Evolutionary conservation across 2,888 invertebrate genomes (phyloP), one percentile per base, ranked within the genome.

Genomic region (Stomorhina lunata): DNA sequence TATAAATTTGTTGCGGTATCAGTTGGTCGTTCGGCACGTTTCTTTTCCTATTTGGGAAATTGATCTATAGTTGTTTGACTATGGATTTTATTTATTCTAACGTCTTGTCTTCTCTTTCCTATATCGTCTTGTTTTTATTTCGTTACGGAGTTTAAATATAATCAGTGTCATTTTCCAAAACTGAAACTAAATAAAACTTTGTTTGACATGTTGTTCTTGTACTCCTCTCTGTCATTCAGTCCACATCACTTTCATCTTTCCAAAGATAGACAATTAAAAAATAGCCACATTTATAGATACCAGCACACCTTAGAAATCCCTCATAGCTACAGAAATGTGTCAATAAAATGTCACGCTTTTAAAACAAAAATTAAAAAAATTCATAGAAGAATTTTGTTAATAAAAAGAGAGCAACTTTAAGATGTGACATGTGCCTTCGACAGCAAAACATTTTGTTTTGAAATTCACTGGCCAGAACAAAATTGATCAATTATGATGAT

Each of bases 61-160:
- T 68, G 53, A 68, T 63, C 61, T 55, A 65, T 65, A 66, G 55
- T 59, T 45, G 25, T 32, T 50, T 15, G 37, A 32, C 20, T 27
- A 37, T 34, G 10, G 2, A 68, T 50, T 50, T 50, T 12, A 50
- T 37, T 25, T 22, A 32, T 32, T 32, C 27, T 7, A 45, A 12
- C 15, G 17, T 50, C 5, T 50, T n/a, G 27, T 73, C 25, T 80
- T 75, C 37, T 17, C 27, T 65, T 45, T 43, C 53, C 15, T 59
- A 32, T 15, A 59, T 66, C 63, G 78, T 34, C 82, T 75, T 71
- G 43, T 71, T 81, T 79, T 79, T 59, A 66, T 79, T 82, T 83
- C 85, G 85, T 85, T 84, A 85, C 78, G 85, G 81, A 72, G 84
- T 81, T 85, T 85, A 84, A 71, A 71, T 81, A 57, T 76, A 84